These are phyloP conservation scores for Bellardia pandia DNA, from an alignment of 2,888 invertebrate species.

Conservation along the genomic window DNA sequence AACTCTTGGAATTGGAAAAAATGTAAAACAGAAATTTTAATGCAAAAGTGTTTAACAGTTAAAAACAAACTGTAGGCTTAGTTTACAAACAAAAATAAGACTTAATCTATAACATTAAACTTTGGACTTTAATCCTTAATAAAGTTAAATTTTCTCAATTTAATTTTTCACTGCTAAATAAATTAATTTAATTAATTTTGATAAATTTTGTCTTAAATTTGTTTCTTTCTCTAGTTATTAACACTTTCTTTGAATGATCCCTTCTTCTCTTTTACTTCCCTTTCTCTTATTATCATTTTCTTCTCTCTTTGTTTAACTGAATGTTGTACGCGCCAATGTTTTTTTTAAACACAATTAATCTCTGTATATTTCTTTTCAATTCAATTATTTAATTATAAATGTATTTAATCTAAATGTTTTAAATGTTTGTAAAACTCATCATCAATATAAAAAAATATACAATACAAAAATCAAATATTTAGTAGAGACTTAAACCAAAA, in stretches of 20 bases:
- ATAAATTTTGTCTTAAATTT: no score
- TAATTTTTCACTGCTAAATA: no score
- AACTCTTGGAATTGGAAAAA: constrained; percentile 38
- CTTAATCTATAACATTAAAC: no score
- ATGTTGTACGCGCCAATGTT: constrained; percentile 65
- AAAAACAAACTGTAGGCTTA: no score
- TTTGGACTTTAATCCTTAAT: no score
- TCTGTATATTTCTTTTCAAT: constrained; percentile 42
- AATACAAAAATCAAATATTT: constrained; percentile 29
- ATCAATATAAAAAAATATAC: constrained; percentile 9
- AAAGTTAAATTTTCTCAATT: no score
- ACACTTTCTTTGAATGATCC: background rate
- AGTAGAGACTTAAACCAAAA: constrained; percentile 66
- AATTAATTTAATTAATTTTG: no score
- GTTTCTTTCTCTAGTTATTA: background rate
- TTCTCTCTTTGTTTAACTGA: constrained; percentile 42
- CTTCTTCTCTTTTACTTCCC: background rate
- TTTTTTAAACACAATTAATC: constrained; percentile 43
- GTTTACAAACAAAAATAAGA: no score
- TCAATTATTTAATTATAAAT: constrained; percentile 46
- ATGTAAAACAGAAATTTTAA: background rate
- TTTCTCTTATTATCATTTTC: constrained; percentile 13
- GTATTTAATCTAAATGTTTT: constrained; percentile 65
- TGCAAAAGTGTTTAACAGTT: no score
- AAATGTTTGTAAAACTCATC: constrained; percentile 63